A percentile compares a stretch with the other conserved stretches of the same genome.
Conservation (phyloP, 2,113 vertebrate genomes). For the Bagarius yarrelli region DNA sequence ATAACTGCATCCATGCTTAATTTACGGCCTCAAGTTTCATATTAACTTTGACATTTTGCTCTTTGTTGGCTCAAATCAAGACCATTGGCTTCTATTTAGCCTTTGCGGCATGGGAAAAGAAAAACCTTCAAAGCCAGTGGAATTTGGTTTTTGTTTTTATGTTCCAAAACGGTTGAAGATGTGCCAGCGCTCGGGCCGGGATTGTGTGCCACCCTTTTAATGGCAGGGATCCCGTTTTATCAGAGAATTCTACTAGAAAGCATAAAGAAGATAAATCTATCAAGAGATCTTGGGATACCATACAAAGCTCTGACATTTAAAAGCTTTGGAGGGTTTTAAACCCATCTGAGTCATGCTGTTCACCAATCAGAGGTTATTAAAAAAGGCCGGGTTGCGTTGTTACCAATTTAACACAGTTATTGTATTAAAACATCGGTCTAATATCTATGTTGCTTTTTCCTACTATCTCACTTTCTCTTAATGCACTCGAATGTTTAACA, state of each 20-base stretch:
- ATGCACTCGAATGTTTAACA: neutral
- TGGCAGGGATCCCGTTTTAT: slow-evolving; percentile 26
- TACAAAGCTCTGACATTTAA: slow-evolving; percentile 48
- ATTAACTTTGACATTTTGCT: slow-evolving; percentile 48
- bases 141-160: slow-evolving; percentile 34
- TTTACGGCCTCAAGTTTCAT: slow-evolving; percentile 35
- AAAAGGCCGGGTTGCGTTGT: neutral
- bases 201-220: slow-evolving; percentile 41
- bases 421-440: neutral
- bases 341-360: neutral
- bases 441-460: neutral
- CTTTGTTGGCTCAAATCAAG: slow-evolving; percentile 28
- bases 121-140: slow-evolving; percentile 15
- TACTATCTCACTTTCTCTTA: neutral
- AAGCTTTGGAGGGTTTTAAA: slow-evolving; percentile 35
- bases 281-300: slow-evolving; percentile 37
- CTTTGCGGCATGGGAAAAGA: slow-evolving; percentile 27
- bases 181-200: slow-evolving; percentile 38
- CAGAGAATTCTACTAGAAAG: slow-evolving; percentile 17
- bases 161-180: slow-evolving; percentile 33
- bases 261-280: slow-evolving; percentile 39
- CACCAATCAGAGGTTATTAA: neutral
- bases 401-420: neutral
- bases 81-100: slow-evolving; percentile 37
- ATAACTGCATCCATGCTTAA: slow-evolving; percentile 39